Evolutionary conservation across 2,888 invertebrate genomes (phyloP).

Genomic region (Phytoseiulus persimilis): DNA sequence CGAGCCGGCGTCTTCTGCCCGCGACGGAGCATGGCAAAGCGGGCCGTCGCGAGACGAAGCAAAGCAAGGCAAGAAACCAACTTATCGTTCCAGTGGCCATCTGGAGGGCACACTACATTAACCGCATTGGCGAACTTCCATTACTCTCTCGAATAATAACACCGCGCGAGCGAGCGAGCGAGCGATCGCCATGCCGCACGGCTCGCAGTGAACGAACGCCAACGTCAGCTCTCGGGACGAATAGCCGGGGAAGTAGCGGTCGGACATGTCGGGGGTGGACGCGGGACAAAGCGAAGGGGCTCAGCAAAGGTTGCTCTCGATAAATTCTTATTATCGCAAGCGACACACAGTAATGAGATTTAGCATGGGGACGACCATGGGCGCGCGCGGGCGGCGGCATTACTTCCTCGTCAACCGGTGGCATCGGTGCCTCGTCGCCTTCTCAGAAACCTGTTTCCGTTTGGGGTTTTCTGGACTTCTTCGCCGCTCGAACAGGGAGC

Average conservation of each 20-base stretch:
- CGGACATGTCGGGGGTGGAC: neutral
- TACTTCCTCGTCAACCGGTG: neutral
- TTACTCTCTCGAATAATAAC: conserved; percentile 24
- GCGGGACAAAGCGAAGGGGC: neutral
- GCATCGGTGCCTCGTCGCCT: neutral
- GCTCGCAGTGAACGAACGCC: neutral
- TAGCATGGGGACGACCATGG: neutral
- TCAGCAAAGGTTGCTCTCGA: conserved; percentile 20
- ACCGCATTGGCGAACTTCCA: conserved; percentile 21
- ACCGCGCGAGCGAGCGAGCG: neutral
- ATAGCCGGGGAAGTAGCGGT: neutral
- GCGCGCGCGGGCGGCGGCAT: neutral
- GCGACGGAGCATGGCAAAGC: neutral
- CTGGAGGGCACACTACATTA: conserved; percentile 7
- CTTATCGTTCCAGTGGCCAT: neutral
- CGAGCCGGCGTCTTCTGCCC: neutral
- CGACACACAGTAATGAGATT: conserved; percentile 19
- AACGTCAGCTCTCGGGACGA: conserved; percentile 16
- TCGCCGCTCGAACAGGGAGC: too few relatives aligned
- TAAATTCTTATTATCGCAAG: conserved; percentile 36
- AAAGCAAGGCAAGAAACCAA: neutral
- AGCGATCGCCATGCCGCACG: too few relatives aligned
- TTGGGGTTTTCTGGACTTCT: too few relatives aligned
- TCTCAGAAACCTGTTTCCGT: neutral
- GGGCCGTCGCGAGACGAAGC: neutral